Percentiles rank a stretch among this genome's conserved stretches.
Conservation (phyloP, 2,113 vertebrate species). For the Microtus oregoni region DNA sequence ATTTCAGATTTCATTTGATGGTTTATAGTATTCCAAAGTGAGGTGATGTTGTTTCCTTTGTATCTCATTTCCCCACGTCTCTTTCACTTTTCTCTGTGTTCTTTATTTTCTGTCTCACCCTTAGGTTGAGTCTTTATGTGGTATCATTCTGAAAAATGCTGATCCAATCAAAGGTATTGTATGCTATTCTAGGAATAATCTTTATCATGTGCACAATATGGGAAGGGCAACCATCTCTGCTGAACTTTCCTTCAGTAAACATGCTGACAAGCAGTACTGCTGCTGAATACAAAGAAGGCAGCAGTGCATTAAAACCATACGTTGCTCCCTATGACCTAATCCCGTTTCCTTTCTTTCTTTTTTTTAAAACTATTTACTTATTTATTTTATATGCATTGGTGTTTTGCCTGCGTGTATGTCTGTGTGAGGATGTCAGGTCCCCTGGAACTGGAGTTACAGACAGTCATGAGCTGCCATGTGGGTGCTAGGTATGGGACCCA, state of each 20-base stretch:
- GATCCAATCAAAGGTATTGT: conserved; percentile 69
- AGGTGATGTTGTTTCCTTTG: conserved; percentile 19
- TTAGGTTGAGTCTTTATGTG: conserved; percentile 38
- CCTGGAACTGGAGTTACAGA: too few relatives aligned
- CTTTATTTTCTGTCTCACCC: conserved; percentile 18
- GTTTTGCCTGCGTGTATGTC: too few relatives aligned
- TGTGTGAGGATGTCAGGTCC: too few relatives aligned
- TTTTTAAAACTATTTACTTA: too few relatives aligned
- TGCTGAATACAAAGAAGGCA: conserved; percentile 58
- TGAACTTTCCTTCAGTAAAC: conserved; percentile 48
- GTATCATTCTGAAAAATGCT: conserved; percentile 68
- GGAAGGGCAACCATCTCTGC: conserved; percentile 49
- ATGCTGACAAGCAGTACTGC: conserved; percentile 62
- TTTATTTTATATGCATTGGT: too few relatives aligned
- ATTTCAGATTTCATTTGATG: background rate
- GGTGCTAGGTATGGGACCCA: too few relatives aligned
- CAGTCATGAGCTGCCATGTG: too few relatives aligned
- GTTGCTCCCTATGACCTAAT: conserved; percentile 19
- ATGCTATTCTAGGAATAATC: conserved; percentile 66
- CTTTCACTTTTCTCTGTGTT: conserved; percentile 24
- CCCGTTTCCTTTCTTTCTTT: background rate
- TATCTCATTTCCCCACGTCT: background rate
- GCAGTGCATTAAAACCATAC: background rate
- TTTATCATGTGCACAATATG: conserved; percentile 42
- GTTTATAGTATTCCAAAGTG: conserved; percentile 3